These are phyloP conservation scores for Cercopithecus mona DNA, from an alignment of 2,113 vertebrate species.

Conservation along the genomic window DNA sequence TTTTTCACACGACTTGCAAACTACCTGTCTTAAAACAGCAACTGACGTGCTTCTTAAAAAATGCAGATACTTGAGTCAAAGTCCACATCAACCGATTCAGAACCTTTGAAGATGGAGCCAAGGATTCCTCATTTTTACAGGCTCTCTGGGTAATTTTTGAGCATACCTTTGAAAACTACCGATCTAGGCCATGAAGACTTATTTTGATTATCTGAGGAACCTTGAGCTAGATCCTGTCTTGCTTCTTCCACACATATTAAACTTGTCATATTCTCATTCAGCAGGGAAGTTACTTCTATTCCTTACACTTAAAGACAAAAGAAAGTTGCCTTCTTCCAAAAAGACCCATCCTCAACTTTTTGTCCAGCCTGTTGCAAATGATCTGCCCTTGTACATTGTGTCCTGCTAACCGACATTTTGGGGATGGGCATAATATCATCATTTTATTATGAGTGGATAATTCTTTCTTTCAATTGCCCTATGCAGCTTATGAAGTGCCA, in stretches of 20 bases:
- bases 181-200: neutral
- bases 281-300: neutral
- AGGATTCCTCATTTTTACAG: neutral
- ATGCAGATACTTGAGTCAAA: neutral
- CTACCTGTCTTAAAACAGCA: neutral
- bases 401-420: neutral
- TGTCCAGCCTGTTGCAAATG: neutral
- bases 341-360: neutral
- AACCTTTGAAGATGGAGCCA: neutral
- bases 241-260: neutral
- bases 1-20: neutral
- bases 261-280: neutral
- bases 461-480: conserved; percentile 20
- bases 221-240: neutral
- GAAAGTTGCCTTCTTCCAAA: neutral
- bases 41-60: neutral
- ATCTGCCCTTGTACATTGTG: neutral
- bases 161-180: neutral
- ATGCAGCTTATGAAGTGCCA: conserved; percentile 3
- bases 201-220: neutral
- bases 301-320: neutral
- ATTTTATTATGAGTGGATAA: neutral
- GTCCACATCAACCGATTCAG: neutral
- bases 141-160: neutral
- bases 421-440: neutral